These are phyloP conservation scores for Polyergus mexicanus DNA, from an alignment of 1,140 invertebrate species.

Conservation along the genomic window DNA sequence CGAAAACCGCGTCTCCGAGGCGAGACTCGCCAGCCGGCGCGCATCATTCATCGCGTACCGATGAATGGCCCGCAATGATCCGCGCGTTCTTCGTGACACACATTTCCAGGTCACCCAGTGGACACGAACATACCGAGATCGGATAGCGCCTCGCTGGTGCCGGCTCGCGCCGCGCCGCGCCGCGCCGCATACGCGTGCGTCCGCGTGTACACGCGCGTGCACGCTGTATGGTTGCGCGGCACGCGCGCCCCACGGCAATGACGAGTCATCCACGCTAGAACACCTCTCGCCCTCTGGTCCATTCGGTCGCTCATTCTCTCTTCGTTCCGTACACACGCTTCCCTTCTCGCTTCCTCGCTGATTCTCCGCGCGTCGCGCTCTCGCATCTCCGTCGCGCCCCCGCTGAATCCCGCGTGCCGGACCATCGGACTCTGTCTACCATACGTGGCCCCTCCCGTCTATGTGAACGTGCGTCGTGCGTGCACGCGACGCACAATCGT, in stretches of 20 bases:
- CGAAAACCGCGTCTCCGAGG: slow-evolving; percentile 29
- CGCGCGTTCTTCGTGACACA: slow-evolving; percentile 61
- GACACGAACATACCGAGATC: slow-evolving; percentile 55
- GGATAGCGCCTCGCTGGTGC: slow-evolving; percentile 65
- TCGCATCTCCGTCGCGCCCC: slow-evolving; percentile 37
- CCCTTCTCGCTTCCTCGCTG: slow-evolving; percentile 67
- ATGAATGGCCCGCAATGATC: slow-evolving; percentile 57
- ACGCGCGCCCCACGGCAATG: slow-evolving; percentile 86
- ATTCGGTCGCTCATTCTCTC: slow-evolving; percentile 34
- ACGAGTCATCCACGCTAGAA: slow-evolving; percentile 87
- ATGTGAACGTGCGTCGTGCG: slow-evolving; percentile 69
- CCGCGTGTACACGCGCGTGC: slow-evolving; percentile 56
- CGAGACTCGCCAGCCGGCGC: slow-evolving; percentile 17
- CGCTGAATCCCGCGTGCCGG: slow-evolving; percentile 54
- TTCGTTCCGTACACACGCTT: slow-evolving; percentile 44
- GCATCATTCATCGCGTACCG: slow-evolving; percentile 33
- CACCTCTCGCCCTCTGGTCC: slow-evolving; percentile 82
- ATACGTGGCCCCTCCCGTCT: slow-evolving; percentile 38
- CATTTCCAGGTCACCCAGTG: slow-evolving; percentile 65
- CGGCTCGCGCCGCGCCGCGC: slow-evolving; percentile 69
- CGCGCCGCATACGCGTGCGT: slow-evolving; percentile 62
- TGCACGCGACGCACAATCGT: slow-evolving; percentile 64
- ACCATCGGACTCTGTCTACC: slow-evolving; percentile 41
- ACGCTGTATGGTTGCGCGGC: slow-evolving; percentile 79
- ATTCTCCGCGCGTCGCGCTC: slow-evolving; percentile 64